Evolutionary conservation across 1,140 invertebrate genomes (phyloP).

Genomic region (Drosophila punjabiensis): DNA sequence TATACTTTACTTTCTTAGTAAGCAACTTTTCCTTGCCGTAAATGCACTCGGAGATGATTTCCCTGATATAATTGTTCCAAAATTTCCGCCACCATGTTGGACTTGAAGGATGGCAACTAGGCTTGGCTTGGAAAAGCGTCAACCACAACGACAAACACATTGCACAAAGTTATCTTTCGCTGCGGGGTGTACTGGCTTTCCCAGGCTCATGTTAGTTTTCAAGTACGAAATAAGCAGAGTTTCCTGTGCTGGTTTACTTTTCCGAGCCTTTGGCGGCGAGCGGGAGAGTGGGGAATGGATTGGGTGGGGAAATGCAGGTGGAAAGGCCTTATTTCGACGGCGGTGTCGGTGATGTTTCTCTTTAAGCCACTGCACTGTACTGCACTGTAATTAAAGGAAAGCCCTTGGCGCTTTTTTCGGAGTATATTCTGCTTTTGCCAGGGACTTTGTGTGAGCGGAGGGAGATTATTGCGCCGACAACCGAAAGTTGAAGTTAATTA

Average conservation of each 20-base stretch:
- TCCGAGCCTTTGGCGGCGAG: slow-evolving; percentile 8
- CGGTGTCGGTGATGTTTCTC: slow-evolving; percentile 32
- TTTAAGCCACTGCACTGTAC: slow-evolving; percentile 30
- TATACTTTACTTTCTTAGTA: not conserved
- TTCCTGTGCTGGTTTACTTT: slow-evolving; percentile 33
- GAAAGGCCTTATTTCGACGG: slow-evolving; percentile 35
- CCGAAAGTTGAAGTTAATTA: slow-evolving; percentile 40
- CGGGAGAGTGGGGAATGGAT: not conserved
- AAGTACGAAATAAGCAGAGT: slow-evolving; percentile 45
- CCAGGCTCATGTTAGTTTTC: slow-evolving; percentile 58
- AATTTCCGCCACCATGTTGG: slow-evolving; percentile 6
- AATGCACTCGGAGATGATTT: slow-evolving; percentile 4
- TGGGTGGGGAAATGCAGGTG: slow-evolving; percentile 23
- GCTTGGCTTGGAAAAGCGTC: slow-evolving; percentile 19
- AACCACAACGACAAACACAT: slow-evolving; percentile 32
- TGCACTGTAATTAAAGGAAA: slow-evolving; percentile 36
- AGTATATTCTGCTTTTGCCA: slow-evolving; percentile 16
- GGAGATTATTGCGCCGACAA: slow-evolving; percentile 22
- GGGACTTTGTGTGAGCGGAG: not conserved
- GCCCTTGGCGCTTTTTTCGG: slow-evolving; percentile 25
- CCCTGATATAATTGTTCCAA: slow-evolving; percentile 22
- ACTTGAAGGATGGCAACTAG: slow-evolving; percentile 1
- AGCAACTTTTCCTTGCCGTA: not conserved
- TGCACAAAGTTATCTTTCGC: slow-evolving; percentile 47
- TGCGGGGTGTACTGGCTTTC: slow-evolving; percentile 27